These are phyloP conservation scores for Grammomys surdaster DNA, from an alignment of 2,113 vertebrate genomes.

Conservation along the genomic window DNA sequence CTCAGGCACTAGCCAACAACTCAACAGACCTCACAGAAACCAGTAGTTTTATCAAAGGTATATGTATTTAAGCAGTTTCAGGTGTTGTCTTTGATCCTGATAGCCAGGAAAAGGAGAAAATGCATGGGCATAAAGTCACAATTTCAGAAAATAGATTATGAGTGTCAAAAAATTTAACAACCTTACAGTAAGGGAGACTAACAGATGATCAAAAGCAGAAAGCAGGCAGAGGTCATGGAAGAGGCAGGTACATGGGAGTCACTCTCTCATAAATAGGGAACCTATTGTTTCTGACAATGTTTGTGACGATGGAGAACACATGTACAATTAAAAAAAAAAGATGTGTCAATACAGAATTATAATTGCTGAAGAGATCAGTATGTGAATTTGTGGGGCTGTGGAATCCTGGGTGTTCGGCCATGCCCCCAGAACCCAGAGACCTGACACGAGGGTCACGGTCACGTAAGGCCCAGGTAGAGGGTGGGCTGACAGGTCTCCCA, in stretches of 20 bases:
- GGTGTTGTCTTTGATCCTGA: constrained; percentile 4
- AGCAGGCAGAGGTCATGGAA: neutral
- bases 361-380: neutral
- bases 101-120: neutral
- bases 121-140: neutral
- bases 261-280: neutral
- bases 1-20: neutral
- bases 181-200: neutral
- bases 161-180: constrained; percentile 11
- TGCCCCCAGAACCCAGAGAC: too few relatives aligned
- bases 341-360: neutral
- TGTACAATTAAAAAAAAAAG: neutral
- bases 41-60: neutral
- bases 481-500: too few relatives aligned
- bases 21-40: neutral
- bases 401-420: too few relatives aligned
- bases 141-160: constrained; percentile 19
- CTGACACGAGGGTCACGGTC: too few relatives aligned
- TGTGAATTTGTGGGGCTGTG: too few relatives aligned
- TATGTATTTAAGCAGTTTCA: neutral
- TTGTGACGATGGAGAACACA: neutral
- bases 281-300: neutral
- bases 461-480: too few relatives aligned
- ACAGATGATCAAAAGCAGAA: neutral
- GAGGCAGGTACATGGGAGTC: fast-evolving